Evolutionary conservation across 2,113 vertebrate species (phyloP), one percentile per base, ranked within the genome.

Genomic region (Pterophyllum scalare): DNA sequence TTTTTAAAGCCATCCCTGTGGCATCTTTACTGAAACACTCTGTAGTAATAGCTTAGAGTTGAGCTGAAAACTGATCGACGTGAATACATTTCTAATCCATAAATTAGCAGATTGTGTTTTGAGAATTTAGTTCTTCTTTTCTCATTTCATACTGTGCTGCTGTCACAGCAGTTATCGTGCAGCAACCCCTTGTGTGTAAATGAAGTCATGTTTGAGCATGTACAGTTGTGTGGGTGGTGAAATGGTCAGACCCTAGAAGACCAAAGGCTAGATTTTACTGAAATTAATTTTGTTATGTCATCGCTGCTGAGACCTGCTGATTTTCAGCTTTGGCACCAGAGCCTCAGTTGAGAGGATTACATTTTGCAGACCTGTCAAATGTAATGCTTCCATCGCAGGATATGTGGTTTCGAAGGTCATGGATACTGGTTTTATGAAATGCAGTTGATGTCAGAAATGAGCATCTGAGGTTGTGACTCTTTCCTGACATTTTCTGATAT

Each of bases 261-360:
- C 84, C 84, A 88, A 82, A 82, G 59, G 77, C 24, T 83, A 52
- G 64, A 87, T 90, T 91, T 90, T 83, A 85, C 60, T 14, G 54
- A 75, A 80, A 88, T 92, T 90, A 91, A 84, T 81, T 92, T 86
- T 38, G 80, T 92, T 92, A 89, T 59, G 83, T 92, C 83, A 93
- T 88, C 19, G 2, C 65, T 83, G 77, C 75, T 46, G 87, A 89
- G 77, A 85, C 84, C 79, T 77, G 75, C 88, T 59, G 85, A 7
- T 82, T 84, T 86, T 72, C 49, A 56, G 81, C 33, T 82, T 59
- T 79, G 46, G 46, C 57, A 57, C 6, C 6, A 0, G 24, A 75
- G 72, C 77, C 81, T 81, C 62, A 24, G 70, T 79, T 65, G 19
- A 77, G 65, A 81, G 79, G 88, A 91, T 93, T 87, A 89, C 11